phyloP scores from a whole-genome alignment of 2,888 invertebrate species.

The Sialis fuliginosa region DNA sequence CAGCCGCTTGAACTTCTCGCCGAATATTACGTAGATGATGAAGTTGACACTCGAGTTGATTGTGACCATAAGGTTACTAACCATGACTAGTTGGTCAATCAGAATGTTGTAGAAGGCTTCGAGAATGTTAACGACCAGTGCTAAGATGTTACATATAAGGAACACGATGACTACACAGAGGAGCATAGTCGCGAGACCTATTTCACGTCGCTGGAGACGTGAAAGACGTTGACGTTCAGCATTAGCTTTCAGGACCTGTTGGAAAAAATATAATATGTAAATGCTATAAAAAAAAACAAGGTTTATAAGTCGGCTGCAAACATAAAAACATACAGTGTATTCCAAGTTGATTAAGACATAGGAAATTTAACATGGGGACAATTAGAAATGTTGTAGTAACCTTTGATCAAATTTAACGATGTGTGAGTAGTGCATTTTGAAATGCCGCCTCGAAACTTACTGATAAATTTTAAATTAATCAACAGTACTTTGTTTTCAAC shows the following conservation, averaged over 20 bases:
- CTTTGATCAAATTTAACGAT: no score
- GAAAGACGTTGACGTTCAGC: constrained; percentile 78
- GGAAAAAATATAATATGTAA: neutral
- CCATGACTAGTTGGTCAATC: constrained; percentile 54
- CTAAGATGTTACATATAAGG: constrained; percentile 79
- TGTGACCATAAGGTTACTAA: constrained; percentile 83
- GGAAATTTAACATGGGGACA: no score
- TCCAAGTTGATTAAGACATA: no score
- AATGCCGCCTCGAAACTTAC: no score
- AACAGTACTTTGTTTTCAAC: no score
- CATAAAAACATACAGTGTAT: no score
- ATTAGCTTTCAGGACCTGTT: constrained; percentile 69
- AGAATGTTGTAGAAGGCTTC: constrained; percentile 57
- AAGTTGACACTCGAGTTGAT: constrained; percentile 97
- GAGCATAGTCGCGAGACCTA: constrained; percentile 87
- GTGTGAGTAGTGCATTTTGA: no score
- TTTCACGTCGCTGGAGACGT: constrained; percentile 78
- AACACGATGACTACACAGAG: constrained; percentile 88
- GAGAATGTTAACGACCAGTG: constrained; percentile 69
- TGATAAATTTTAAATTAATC: no score
- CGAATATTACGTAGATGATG: constrained; percentile 94
- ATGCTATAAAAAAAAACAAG: neutral
- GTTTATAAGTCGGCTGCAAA: neutral
- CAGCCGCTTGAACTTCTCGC: constrained; percentile 85
- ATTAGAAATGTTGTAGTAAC: no score